Base-by-base conservation (phyloP, 2,797 vertebrate genomes). In the Sternotherus odoratus region DNA sequence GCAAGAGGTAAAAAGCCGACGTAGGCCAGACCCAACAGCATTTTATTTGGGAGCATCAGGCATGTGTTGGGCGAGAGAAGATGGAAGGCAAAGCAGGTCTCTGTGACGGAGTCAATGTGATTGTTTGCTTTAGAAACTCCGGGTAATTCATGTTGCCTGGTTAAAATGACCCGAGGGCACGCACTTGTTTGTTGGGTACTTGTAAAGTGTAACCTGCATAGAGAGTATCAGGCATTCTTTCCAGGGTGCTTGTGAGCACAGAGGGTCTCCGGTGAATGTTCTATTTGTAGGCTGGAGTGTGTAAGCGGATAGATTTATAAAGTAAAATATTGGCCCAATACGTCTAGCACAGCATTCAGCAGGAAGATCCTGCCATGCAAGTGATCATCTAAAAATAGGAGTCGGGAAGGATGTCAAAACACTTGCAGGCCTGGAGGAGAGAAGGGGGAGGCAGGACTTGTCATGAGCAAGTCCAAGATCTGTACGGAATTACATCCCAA, bases 1-100 rank as follows among this genome's bases (percentile, higher is more conserved):
- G 86, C 95, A 91, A 96, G 94, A 96, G 94, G 92, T 97, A 93
- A 92, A 95, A 94, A 93, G 75, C 86, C 72, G 72, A 5, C n/a
- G 86, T 77, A 85, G 85, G 53, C 49, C 83, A 96, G 96, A 95
- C 48, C 82, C 75, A 93, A 82, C 54, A 87, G 91, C 85, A 89
- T 83, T 92, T 85, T 77, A 63, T 85, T 84, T 94, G 84, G 92
- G 95, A 74, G 84, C 63, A 26, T 16, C 21, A 13, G 46, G 72
- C 26, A 28, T 15, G 23, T 75, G 43, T 12, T 74, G 43, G 84
- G 30, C 36, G 51, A 63, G 89, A 83, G 60, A 60, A 79, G 77
- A 43, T 51, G 81, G 95, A 92, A 90, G 86, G 88, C 93, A 60
- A 1, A 13, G 54, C 86, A 89, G 48, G 16, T 95, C 94, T 91